Percentiles rank a stretch among this genome's conserved stretches.
phyloP scores from a whole-genome alignment of 2,888 invertebrate genomes.

The Tryphoninae sp. region DNA sequence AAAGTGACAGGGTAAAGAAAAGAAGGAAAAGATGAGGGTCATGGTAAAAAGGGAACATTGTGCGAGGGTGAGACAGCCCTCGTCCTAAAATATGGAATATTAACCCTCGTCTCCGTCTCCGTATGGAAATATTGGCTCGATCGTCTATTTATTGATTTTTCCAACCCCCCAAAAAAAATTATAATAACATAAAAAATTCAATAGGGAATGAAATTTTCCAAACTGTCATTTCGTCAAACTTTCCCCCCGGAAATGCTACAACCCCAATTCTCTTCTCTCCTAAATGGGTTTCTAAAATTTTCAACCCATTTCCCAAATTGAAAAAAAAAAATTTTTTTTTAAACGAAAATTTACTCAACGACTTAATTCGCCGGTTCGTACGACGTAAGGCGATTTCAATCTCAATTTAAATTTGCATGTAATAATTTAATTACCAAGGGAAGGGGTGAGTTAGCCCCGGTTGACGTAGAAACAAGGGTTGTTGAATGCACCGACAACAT shows the following conservation, averaged over 20 bases:
- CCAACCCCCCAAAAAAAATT: constrained; percentile 9
- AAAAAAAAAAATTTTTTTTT: no score
- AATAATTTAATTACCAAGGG: no score
- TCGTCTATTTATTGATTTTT: constrained; percentile 1
- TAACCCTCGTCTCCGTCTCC: not conserved
- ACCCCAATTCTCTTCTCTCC: no score
- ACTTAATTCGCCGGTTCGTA: no score
- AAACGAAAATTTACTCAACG: no score
- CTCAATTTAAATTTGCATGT: no score
- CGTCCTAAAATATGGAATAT: constrained; percentile 33
- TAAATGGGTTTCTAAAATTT: no score
- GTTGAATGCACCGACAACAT: not conserved
- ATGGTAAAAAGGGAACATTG: not conserved
- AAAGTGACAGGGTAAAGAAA: not conserved
- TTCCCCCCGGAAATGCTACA: no score
- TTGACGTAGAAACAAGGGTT: not conserved
- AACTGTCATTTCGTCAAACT: no score
- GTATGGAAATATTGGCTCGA: not conserved
- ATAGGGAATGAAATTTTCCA: not conserved
- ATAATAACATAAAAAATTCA: constrained; percentile 23
- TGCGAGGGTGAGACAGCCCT: not conserved
- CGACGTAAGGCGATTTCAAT: no score
- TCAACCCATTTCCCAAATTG: no score
- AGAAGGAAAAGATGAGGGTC: not conserved
- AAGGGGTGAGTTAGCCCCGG: not conserved